phyloP scores from a whole-genome alignment of 1,140 invertebrate genomes.

The Lepidostoma basale region DNA sequence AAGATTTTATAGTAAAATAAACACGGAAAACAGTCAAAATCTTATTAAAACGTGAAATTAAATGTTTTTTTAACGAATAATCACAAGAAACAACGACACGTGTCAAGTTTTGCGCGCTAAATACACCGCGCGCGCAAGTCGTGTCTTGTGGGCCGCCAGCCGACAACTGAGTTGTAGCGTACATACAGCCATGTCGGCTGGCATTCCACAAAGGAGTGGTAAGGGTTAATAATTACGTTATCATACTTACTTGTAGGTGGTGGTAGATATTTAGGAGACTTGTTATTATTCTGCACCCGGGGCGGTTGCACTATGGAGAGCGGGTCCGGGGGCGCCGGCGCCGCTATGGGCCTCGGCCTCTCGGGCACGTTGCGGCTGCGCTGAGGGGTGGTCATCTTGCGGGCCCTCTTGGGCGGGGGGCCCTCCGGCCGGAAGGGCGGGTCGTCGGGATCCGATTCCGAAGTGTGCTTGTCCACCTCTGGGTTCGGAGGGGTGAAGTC shows the following conservation, averaged over 20 bases:
- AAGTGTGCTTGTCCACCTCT: neutral
- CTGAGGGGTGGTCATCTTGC: constrained; percentile 22
- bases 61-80: too few species aligned
- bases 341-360: neutral
- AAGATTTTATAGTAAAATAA: too few species aligned
- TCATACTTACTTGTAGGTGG: constrained; percentile 11
- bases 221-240: neutral
- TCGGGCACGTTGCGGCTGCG: neutral
- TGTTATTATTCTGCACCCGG: neutral
- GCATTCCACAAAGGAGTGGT: too few species aligned
- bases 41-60: too few species aligned
- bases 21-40: too few species aligned
- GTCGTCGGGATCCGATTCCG: neutral
- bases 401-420: neutral
- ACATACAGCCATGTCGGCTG: too few species aligned
- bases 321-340: neutral
- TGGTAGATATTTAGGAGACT: neutral
- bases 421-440: neutral
- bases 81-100: too few species aligned
- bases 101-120: too few species aligned
- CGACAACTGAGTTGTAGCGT: too few species aligned
- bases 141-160: too few species aligned
- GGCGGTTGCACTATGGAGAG: neutral
- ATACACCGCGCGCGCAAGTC: neutral
- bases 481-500: constrained; percentile 1